phyloP scores from a whole-genome alignment of 2,113 vertebrate species.

The Daphoenositta chrysoptera region DNA sequence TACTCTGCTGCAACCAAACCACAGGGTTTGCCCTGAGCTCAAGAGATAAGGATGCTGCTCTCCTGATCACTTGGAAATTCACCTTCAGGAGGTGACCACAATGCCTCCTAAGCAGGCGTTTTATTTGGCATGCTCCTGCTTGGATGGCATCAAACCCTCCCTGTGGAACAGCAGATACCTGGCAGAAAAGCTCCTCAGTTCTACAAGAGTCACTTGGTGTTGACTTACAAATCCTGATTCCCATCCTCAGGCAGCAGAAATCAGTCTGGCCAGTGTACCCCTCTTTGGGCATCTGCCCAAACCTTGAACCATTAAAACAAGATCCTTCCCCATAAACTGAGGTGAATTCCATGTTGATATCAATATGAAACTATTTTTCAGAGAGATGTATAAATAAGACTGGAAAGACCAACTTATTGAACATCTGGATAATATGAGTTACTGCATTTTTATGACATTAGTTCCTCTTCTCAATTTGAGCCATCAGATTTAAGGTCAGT shows the following conservation, averaged over 20 bases:
- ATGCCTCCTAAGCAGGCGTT: neutral
- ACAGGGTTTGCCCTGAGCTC: neutral
- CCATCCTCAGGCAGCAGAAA: neutral
- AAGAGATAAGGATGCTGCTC: neutral
- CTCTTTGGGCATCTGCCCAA: neutral
- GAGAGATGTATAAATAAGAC: neutral
- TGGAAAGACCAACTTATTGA: neutral
- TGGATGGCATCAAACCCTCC: neutral
- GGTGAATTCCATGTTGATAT: neutral
- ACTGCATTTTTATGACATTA: slow-evolving; percentile 18
- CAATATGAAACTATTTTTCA: neutral
- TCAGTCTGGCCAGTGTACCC: neutral
- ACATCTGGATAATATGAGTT: neutral
- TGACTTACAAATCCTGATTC: neutral
- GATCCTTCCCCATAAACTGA: neutral
- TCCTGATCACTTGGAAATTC: neutral
- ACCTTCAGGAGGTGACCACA: neutral
- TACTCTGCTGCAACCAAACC: neutral
- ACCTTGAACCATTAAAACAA: neutral
- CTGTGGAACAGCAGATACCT: neutral
- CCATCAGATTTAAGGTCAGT: slow-evolving; percentile 1
- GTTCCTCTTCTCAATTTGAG: neutral
- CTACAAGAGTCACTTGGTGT: neutral
- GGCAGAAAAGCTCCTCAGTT: neutral
- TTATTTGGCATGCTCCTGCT: neutral